Conservation (phyloP, 2,113 vertebrate genomes). For the Silurus meridionalis region DNA sequence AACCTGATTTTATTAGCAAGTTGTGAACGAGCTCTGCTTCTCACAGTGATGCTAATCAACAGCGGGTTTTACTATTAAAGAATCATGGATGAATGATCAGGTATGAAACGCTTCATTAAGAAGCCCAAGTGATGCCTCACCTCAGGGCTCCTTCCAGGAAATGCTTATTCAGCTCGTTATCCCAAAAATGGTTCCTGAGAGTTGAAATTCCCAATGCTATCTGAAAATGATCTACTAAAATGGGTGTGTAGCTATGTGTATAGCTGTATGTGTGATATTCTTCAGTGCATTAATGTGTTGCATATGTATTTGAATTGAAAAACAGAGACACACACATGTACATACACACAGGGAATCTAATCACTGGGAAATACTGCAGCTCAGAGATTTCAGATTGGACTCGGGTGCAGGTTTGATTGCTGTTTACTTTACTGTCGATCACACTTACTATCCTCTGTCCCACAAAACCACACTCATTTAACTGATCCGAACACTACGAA, state of each 20-base stretch:
- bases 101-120: slow-evolving; percentile 10
- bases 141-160: slow-evolving; percentile 3
- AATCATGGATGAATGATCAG: slow-evolving; percentile 8
- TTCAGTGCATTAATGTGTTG: not conserved
- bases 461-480: not conserved
- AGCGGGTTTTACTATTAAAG: not conserved
- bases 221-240: not conserved
- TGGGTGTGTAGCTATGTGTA: too few species aligned
- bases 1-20: not conserved
- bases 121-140: not conserved
- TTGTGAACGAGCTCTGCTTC: not conserved
- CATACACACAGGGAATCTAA: not conserved
- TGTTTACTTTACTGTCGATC: slow-evolving; percentile 13
- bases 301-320: not conserved
- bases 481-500: not conserved
- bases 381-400: not conserved
- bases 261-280: not conserved
- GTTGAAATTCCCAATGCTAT: not conserved
- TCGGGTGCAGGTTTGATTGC: not conserved
- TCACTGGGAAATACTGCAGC: slow-evolving; percentile 1
- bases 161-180: slow-evolving; percentile 8
- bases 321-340: not conserved
- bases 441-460: not conserved
- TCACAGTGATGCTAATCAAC: not conserved
- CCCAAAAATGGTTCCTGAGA: not conserved